Conservation (phyloP, 1,140 invertebrate species). For the Bombus balteatus region DNA sequence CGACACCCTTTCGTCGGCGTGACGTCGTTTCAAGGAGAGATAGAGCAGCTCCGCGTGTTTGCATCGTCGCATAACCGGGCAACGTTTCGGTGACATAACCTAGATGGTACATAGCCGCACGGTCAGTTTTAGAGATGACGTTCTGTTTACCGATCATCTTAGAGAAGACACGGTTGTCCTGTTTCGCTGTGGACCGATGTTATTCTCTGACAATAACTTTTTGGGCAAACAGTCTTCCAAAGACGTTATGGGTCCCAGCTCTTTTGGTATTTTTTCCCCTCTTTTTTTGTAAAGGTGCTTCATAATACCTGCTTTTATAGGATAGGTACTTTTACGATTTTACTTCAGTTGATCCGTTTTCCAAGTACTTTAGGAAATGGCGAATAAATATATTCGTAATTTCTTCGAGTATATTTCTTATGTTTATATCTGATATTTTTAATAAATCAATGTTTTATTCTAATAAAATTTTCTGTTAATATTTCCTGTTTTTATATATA, state of each 20-base stretch:
- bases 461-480: too few relatives aligned
- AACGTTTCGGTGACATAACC: slow-evolving; percentile 16
- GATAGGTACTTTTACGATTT: too few relatives aligned
- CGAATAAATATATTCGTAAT: too few relatives aligned
- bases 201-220: not conserved
- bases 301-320: too few relatives aligned
- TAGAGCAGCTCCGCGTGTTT: slow-evolving; percentile 1
- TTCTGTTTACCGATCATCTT: slow-evolving; percentile 13
- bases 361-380: too few relatives aligned
- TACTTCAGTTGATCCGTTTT: too few relatives aligned
- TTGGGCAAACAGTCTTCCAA: not conserved
- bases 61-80: slow-evolving; percentile 3
- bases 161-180: not conserved
- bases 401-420: too few relatives aligned
- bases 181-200: not conserved
- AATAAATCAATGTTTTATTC: too few relatives aligned
- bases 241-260: too few relatives aligned
- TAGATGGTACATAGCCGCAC: not conserved
- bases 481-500: too few relatives aligned
- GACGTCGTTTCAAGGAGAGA: slow-evolving; percentile 12
- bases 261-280: too few relatives aligned
- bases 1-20: not conserved
- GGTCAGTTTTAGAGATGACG: not conserved
- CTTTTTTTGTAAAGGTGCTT: not conserved
- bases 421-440: too few relatives aligned